Conservation (phyloP, 2,797 vertebrate genomes). For the Danio choprae region DNA sequence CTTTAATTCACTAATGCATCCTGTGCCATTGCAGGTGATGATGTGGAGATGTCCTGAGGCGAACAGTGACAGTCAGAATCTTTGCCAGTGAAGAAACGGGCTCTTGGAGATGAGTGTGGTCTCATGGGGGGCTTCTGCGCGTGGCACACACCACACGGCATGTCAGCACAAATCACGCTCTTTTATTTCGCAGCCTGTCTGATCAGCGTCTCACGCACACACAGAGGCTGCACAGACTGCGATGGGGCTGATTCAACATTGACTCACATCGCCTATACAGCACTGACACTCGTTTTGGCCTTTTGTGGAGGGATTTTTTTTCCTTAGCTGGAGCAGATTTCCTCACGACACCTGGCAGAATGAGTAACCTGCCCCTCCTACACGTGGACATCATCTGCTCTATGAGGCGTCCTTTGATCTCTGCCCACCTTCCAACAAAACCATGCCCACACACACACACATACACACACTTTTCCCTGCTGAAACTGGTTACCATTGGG, state of each 20-base stretch:
- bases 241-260: constrained; percentile 57
- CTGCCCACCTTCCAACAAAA: constrained; percentile 9
- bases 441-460: background rate
- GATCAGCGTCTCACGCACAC: constrained; percentile 40
- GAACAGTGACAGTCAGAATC: constrained; percentile 42
- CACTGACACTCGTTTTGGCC: constrained; percentile 27
- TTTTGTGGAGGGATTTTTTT: constrained; percentile 29
- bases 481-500: constrained; percentile 8
- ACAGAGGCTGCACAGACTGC: constrained; percentile 35
- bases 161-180: constrained; percentile 44
- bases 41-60: constrained; percentile 15
- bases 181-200: constrained; percentile 24
- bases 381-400: constrained; percentile 44
- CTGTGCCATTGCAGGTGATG: background rate
- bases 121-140: constrained; percentile 45
- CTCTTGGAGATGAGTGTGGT: constrained; percentile 18
- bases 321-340: constrained; percentile 31
- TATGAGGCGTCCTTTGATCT: constrained; percentile 42
- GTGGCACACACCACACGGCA: constrained; percentile 27
- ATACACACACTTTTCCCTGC: background rate
- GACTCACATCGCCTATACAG: constrained; percentile 47
- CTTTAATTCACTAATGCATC: constrained; percentile 21
- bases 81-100: constrained; percentile 39
- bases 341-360: constrained; percentile 52
- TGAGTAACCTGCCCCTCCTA: constrained; percentile 49